Evolutionary conservation across 92 coral and sea anemone species (phyloP), one percentile per base, ranked within the genome.

Genomic region (Epizoanthus rinbou): DNA sequence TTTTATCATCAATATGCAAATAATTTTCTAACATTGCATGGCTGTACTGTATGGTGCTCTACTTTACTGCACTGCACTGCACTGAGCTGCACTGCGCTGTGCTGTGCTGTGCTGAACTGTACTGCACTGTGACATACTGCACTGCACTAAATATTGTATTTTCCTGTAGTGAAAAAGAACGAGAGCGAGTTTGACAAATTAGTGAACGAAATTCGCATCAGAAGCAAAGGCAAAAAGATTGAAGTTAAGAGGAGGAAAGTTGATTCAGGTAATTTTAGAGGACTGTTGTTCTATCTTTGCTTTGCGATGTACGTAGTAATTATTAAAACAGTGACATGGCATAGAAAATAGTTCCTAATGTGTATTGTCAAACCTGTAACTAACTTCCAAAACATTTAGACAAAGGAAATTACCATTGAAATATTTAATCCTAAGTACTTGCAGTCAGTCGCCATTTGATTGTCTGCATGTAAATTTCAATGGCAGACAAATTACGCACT

Each of bases 121-220:
- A 69, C 54, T 23, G 17, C 5, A 53, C 22, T 8, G 59, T 28
- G 17, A 10, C 28, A 10, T 10, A 14, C 15, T 35, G 6, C 31
- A 28, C 31, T n/a, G 22, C 6, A 17, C 47, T 19, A 16, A n/a
- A 8, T 21, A 19, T 16, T 68, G 28, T 24, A n/a, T 57, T 33
- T 23, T 23, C 74, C 54, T 43, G 31, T 64, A 95, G 98, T 95
- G 88, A 84, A 80, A 39, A 85, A 93, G 47, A 86, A 95, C 64
- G 75, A 93, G 15, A 66, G 69, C 3, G 91, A 93, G 3, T 95
- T 95, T 86, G 78, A 81, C 28, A 89, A 90, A 74, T 84, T 95
- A 5, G 91, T 95, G 56, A 85, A 85, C 60, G 89, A 93, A 22
- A 65, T 93, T n/a, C 82, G 63, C 76, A 84, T 63, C 45, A 87